Evolutionary conservation across 2,797 vertebrate genomes (phyloP), one percentile per base, ranked within the genome.

Genomic region (Danionella dracula): DNA sequence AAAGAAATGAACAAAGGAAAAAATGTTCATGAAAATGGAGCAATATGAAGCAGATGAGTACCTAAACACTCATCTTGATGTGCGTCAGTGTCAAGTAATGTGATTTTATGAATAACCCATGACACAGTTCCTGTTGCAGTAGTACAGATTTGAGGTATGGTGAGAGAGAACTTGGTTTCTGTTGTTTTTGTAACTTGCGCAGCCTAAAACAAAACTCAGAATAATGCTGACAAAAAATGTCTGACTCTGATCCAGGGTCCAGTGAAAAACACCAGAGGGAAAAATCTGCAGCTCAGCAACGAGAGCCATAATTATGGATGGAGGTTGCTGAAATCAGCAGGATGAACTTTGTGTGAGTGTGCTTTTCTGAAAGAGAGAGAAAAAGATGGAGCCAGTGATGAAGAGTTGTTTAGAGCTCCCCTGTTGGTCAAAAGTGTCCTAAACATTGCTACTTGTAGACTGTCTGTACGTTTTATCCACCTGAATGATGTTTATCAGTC

Each of bases 321-420:
- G 77, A 79, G 82, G 86, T 82, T 88, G 87, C 87, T 89, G 88
- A 88, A 86, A 85, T 90, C 88, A 86, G 88, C 85, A 88, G 81
- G 83, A 79, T 78, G 83, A 83, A n/a, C 66, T 45, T 8, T 45
- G 72, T 70, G 54, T 40, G 37, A 55, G 49, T 51, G 44, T 50
- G 15, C 35, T 20, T 27, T 55, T 49, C 58, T 61, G 57, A 68
- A 53, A 55, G 38, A 70, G 19, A 55, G 56, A 19, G 46, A 70
- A 16, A 27, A n/a, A 27, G 19, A 27, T 8, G 6, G 7, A 57
- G 48, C 37, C 15, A 54, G 72, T 55, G 58, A 37, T 3, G 64
- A 40, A 60, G 42, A 46, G 20, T 57, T 42, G 23, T 3, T 3
- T 3, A 27, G 23, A 27, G n/a, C n/a, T n/a, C n/a, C n/a, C n/a